Base-by-base conservation (phyloP, 2,888 invertebrate species). In the Tethea ocularis region DNA sequence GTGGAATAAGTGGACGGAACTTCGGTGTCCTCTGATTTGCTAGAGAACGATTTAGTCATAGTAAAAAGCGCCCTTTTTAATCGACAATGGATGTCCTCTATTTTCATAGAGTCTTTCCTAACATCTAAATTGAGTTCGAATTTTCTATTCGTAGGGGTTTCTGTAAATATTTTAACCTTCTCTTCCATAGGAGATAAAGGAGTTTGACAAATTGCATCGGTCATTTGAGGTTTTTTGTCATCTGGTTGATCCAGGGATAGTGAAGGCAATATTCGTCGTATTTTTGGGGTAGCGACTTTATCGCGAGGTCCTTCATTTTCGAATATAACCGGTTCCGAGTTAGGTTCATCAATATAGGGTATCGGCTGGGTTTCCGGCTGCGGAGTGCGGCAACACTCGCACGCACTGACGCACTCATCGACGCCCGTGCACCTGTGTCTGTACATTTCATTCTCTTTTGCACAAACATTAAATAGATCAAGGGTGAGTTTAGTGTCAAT, bases 321-420 rank as follows among this genome's bases (percentile, higher is more conserved):
- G 63, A 88, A 89, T 77, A 93, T 93, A 15, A 92, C 65, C 5
- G 92, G 93, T 61, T 93, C 93, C 0, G 77, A 88, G 65, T 84
- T 87, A 0, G 92, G 91, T 60, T 91, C 93, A 72, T 93, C 93
- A 56, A 93, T 93, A 72, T 71, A 93, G 0, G 93, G 93, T 61
- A 93, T 93, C 33, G 80, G 86, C 24, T 84, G 85, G 0, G 84
- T 62, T 61, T 93, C 92, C 0, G 92, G 92, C 61, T 91, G 91
- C 46, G 91, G 92, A 33, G 88, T 86, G 59, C 92, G 91, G 62
- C 92, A 93, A 63, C 92, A 93, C 38, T 91, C 91, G 67, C 92
- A 93, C 7, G 91, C 91, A 64, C 89, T 90, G 23, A 86, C 90
- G 67, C 92, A 93, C 58, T 92, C 91, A 61, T 87, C 86, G 13